phyloP scores from a whole-genome alignment of 2,888 invertebrate genomes.

The Leptopilina syphax region DNA sequence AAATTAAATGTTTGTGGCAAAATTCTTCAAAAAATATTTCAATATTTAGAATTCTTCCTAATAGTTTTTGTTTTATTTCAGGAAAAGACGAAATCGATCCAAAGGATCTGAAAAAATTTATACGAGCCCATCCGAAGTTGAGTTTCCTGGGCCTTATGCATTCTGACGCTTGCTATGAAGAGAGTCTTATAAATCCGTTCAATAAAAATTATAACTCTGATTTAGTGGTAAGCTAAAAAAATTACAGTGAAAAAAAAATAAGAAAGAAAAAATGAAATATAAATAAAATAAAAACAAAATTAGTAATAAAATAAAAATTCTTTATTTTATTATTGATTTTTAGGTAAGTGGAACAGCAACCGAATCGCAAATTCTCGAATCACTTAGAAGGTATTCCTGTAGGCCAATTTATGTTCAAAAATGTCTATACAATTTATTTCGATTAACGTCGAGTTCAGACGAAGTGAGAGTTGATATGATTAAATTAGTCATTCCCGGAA shows the following conservation, averaged over 20 bases:
- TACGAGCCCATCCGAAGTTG: conserved; percentile 77
- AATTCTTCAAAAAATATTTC: not conserved
- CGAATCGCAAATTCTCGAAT: conserved; percentile 80
- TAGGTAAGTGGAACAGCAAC: conserved; percentile 80
- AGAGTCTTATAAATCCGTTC: conserved; percentile 77
- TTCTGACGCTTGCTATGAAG: conserved; percentile 79
- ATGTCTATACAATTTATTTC: conserved; percentile 82
- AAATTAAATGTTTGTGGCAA: too few species aligned
- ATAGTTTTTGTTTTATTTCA: conserved; percentile 46
- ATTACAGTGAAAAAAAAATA: not conserved
- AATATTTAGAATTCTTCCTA: not conserved
- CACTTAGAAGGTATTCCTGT: conserved; percentile 79
- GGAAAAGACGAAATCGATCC: conserved; percentile 79
- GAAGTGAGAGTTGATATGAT: conserved; percentile 82
- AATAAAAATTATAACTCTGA: conserved; percentile 75
- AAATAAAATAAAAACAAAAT: not conserved
- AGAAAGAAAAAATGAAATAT: conserved; percentile 13
- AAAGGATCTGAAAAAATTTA: conserved; percentile 76
- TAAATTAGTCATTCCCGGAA: conserved; percentile 79
- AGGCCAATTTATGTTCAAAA: conserved; percentile 83
- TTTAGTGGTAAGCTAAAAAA: conserved; percentile 73
- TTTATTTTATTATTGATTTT: conserved; percentile 35
- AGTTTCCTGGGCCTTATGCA: conserved; percentile 80
- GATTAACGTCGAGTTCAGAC: conserved; percentile 77
- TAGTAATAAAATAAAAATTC: conserved; percentile 11